Conservation (phyloP, 2,888 invertebrate genomes). For the Agonum fuliginosum region DNA sequence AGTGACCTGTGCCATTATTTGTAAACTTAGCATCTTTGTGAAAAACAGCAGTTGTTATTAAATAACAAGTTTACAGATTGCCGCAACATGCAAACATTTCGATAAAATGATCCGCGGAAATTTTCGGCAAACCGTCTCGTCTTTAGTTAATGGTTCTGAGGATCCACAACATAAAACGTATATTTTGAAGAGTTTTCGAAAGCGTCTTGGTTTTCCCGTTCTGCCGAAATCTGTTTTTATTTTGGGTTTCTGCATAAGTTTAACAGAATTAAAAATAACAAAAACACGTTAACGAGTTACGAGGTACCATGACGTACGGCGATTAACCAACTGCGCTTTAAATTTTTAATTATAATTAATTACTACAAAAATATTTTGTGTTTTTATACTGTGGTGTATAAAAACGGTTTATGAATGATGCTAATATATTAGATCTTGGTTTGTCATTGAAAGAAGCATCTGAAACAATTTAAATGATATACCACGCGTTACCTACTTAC, state of each 20-base stretch:
- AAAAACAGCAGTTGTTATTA: background rate
- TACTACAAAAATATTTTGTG: too few relatives aligned
- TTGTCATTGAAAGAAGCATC: too few relatives aligned
- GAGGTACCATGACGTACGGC: background rate
- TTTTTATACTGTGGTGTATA: too few relatives aligned
- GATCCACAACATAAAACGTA: slow-evolving; percentile 1
- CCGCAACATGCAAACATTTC: background rate
- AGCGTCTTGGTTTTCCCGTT: slow-evolving; percentile 1
- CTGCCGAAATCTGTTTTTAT: background rate
- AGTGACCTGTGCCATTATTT: background rate
- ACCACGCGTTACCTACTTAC: too few relatives aligned
- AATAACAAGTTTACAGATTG: background rate
- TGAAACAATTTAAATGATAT: too few relatives aligned
- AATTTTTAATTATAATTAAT: slow-evolving; percentile 7
- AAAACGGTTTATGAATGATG: too few relatives aligned
- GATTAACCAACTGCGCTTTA: slow-evolving; percentile 1
- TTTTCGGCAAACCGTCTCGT: background rate
- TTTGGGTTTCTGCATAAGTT: slow-evolving; percentile 7
- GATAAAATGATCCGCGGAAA: background rate
- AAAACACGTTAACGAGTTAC: slow-evolving; percentile 2
- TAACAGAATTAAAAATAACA: background rate
- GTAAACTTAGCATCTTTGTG: background rate
- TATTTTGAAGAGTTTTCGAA: slow-evolving; percentile 21
- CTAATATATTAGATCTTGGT: too few relatives aligned
- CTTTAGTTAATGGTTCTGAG: background rate